Evolutionary conservation across 2,113 vertebrate genomes (phyloP).

Genomic region (Hemichromis elongatus): DNA sequence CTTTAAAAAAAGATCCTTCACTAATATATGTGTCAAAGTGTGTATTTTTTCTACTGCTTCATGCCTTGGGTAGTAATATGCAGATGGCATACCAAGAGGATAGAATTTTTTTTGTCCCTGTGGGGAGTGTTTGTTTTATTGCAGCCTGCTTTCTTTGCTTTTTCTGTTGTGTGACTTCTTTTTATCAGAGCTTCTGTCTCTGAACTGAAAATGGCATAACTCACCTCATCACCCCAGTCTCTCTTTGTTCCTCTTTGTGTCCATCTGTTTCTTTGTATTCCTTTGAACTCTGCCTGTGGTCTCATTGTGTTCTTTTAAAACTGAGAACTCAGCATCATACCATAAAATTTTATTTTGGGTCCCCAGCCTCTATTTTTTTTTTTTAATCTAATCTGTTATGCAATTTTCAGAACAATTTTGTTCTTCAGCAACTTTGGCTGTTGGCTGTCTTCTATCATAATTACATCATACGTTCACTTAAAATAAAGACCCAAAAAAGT

Average conservation of each 20-base stretch:
- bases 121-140: slow-evolving; percentile 11
- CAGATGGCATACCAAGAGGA: slow-evolving; percentile 35
- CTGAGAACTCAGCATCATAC: background rate
- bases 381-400: background rate
- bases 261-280: slow-evolving; percentile 52
- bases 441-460: too few species aligned
- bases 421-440: background rate
- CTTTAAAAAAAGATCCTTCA: background rate
- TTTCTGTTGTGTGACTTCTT: slow-evolving; percentile 4
- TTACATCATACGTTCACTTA: background rate
- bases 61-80: slow-evolving; percentile 20
- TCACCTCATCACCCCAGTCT: slow-evolving; percentile 44
- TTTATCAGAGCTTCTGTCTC: slow-evolving; percentile 11
- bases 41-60: background rate
- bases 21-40: slow-evolving; percentile 33
- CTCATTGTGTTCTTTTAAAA: slow-evolving; percentile 22
- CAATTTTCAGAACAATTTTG: background rate
- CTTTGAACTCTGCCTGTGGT: slow-evolving; percentile 34
- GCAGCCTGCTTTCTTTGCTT: slow-evolving; percentile 15
- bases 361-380: background rate
- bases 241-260: slow-evolving; percentile 26
- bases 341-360: background rate
- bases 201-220: slow-evolving; percentile 34
- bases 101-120: background rate
- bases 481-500: background rate